Base-by-base conservation (phyloP, 2,113 vertebrate species). In the Galemys pyrenaicus region DNA sequence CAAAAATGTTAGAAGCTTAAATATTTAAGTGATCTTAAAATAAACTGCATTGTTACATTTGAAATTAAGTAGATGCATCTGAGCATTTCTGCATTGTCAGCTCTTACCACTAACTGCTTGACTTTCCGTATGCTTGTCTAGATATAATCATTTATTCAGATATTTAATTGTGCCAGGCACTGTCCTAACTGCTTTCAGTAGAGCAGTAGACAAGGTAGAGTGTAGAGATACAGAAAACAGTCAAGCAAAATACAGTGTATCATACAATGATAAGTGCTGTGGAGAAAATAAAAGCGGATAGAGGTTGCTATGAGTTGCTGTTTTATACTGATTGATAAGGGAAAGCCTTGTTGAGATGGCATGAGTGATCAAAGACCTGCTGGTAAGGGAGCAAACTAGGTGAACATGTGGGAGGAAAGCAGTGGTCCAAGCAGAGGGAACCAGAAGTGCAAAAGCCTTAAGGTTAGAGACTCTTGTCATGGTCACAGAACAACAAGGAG, bases 71-170 rank as follows among this genome's bases (percentile, higher is more conserved):
- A 70, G 12, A 51, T 89, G 3, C 16, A 80, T 51, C 49, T 49
- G 46, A 94, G 44, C 51, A 56, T 86, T 88, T 92, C 73, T 94
- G 49, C 17, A 39, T 75, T 94, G 49, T 80, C 56, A 81, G 54
- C 74, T 88, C 9, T 67, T 78, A 10, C 12, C 17, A 67, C 32
- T 58, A 44, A 54, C 54, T 88, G 19, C 46, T 20, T 81, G 54
- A 77, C 37, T 94, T 88, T 78, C 8, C 54, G 26, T 71, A 5
- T 94, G 15, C 13, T 90, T 65, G 54, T 28, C 56, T 81, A 30
- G 64, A 44, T 39, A 28, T 11, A 54, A 28, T 65, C 37, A n/a
- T 89, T 62, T 92, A 84, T 85, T 92, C 79, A 73, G 11, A 51
- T 83, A 54, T 16, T 68, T 83, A n/a, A 39, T 16, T 58, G 56